These are phyloP conservation scores for Melanocharis versteri DNA, from an alignment of 2,113 vertebrate genomes.

Conservation along the genomic window DNA sequence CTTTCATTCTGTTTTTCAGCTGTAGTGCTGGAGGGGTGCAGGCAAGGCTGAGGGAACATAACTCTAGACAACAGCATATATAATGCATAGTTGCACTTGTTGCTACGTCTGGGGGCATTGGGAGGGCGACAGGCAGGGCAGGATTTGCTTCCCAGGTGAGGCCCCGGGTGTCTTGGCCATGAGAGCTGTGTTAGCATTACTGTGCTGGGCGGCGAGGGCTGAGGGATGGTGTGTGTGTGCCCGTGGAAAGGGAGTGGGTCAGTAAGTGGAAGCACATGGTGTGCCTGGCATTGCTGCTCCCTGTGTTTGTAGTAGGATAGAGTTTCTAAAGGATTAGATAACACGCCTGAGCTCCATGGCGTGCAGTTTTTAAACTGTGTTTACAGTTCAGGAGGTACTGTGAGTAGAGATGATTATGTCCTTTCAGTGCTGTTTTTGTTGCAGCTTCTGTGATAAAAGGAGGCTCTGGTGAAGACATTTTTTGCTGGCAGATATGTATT, in stretches of 20 bases:
- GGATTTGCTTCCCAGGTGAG: background rate
- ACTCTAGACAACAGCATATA: rapidly evolving
- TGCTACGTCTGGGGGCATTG: rapidly evolving
- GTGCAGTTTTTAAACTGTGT: slow-evolving; percentile 24
- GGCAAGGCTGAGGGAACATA: background rate
- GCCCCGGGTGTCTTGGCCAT: rapidly evolving
- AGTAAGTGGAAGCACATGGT: background rate
- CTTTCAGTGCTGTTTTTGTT: slow-evolving; percentile 43
- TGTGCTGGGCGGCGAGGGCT: rapidly evolving
- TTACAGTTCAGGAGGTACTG: slow-evolving; percentile 39
- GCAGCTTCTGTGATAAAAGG: background rate
- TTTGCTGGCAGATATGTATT: background rate
- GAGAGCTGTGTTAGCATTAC: background rate
- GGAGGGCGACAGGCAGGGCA: background rate
- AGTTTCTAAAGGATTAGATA: slow-evolving; percentile 44
- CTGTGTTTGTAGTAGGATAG: slow-evolving; percentile 1
- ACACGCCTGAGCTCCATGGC: background rate
- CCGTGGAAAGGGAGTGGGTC: background rate
- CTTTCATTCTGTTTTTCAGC: background rate
- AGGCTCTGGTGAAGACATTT: background rate
- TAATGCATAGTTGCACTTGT: no score
- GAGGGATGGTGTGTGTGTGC: background rate
- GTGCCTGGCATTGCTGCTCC: background rate
- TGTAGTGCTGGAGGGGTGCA: rapidly evolving
- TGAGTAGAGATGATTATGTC: slow-evolving; percentile 33